Percentiles rank a stretch among this genome's conserved stretches.
Evolutionary conservation across 2,888 invertebrate genomes (phyloP).

Genomic region (Campoplex nolae): DNA sequence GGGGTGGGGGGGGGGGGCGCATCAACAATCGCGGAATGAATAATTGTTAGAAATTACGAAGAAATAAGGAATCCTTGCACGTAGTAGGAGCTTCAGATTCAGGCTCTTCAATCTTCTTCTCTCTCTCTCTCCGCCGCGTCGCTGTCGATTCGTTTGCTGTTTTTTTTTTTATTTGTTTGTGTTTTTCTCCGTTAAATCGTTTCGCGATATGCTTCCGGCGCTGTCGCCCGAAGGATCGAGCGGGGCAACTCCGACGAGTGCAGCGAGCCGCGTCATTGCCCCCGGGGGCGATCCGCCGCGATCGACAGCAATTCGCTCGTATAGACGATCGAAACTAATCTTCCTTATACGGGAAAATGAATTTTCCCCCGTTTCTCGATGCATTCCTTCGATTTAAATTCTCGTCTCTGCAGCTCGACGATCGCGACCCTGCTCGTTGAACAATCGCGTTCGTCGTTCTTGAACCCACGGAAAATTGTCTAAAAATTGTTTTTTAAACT

Average conservation of each 20-base stretch:
- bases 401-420: too few relatives aligned
- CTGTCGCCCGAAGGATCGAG: conserved; percentile 24
- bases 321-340: background rate
- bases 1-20: too few relatives aligned
- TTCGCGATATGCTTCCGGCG: background rate
- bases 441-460: too few relatives aligned
- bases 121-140: background rate
- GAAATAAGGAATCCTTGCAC: background rate
- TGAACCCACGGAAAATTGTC: too few relatives aligned
- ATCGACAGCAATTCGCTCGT: background rate
- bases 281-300: background rate
- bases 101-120: conserved; percentile 4
- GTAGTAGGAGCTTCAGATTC: background rate
- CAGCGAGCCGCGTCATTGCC: conserved; percentile 11
- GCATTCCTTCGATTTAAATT: background rate
- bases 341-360: background rate
- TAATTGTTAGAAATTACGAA: background rate
- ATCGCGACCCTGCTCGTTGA: too few relatives aligned
- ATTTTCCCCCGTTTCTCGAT: background rate
- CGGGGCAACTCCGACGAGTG: conserved; percentile 26
- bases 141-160: too few relatives aligned
- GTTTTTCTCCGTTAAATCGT: background rate
- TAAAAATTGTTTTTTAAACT: too few relatives aligned
- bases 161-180: background rate
- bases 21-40: background rate